A percentile compares a stretch with the other conserved stretches of the same genome.
Conservation (phyloP, 1,140 invertebrate species). For the Paraescarpia echinospica region DNA sequence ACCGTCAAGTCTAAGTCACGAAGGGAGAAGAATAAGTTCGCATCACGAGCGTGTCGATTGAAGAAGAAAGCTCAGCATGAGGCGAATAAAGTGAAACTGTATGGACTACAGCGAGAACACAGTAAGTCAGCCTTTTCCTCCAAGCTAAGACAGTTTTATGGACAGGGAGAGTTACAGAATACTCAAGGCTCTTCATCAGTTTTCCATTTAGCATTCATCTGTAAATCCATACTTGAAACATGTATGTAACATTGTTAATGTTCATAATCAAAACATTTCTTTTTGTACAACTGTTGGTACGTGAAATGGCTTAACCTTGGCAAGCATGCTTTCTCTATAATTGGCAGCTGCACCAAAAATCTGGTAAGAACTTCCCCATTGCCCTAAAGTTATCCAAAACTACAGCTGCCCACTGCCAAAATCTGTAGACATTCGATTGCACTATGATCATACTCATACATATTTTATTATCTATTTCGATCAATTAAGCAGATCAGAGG, state of each 20-base stretch:
- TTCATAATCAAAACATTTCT: no score
- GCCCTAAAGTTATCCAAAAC: no score
- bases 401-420: no score
- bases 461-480: not conserved
- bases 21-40: conserved; percentile 97
- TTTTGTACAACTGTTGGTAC: no score
- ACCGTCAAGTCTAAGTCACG: conserved; percentile 79
- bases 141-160: not conserved
- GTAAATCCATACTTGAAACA: no score
- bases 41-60: conserved; percentile 85
- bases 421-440: no score
- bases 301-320: no score
- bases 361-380: no score
- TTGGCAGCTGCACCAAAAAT: no score
- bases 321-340: no score
- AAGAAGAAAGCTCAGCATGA: conserved; percentile 61
- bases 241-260: no score
- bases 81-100: conserved; percentile 75
- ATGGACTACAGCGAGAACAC: conserved; percentile 90
- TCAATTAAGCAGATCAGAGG: not conserved
- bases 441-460: no score
- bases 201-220: not conserved
- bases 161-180: not conserved
- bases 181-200: not conserved
- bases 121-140: conserved; percentile 65